These are phyloP conservation scores for Phrixothrix hirtus DNA, from an alignment of 2,888 invertebrate species.

Conservation along the genomic window DNA sequence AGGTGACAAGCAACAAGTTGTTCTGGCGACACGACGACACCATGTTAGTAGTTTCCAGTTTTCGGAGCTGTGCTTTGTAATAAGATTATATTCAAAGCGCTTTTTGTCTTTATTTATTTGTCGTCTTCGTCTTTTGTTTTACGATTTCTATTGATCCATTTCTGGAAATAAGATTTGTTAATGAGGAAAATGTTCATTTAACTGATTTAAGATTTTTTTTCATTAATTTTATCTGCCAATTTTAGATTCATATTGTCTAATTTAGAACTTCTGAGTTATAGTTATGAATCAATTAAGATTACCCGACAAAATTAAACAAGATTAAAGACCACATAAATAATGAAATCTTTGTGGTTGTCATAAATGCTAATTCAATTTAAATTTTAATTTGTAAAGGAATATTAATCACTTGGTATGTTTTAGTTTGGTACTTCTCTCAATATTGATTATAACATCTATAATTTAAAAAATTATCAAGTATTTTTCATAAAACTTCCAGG, in stretches of 20 bases:
- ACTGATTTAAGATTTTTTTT: too few relatives aligned
- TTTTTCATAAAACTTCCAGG: too few relatives aligned
- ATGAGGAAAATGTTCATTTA: too few relatives aligned
- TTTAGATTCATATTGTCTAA: too few relatives aligned
- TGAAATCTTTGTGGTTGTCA: neutral
- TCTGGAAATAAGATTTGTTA: too few relatives aligned
- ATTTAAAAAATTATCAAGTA: too few relatives aligned
- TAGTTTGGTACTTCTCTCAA: neutral
- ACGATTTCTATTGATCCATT: neutral
- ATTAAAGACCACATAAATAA: neutral
- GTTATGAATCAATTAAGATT: neutral
- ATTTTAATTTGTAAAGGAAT: neutral
- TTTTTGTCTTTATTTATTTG: too few relatives aligned
- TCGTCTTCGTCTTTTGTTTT: neutral
- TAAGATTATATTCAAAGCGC: neutral
- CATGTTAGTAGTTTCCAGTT: conserved; percentile 32
- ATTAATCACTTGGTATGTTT: neutral
- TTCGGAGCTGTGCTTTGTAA: neutral
- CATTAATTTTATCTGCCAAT: too few relatives aligned
- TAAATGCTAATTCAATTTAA: neutral
- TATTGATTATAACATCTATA: neutral
- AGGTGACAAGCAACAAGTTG: conserved; percentile 50
- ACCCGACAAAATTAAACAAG: neutral
- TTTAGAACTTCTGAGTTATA: neutral
- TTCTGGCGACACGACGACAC: conserved; percentile 46